Conservation (phyloP, 1,140 invertebrate genomes). For the Telenomus remus region DNA sequence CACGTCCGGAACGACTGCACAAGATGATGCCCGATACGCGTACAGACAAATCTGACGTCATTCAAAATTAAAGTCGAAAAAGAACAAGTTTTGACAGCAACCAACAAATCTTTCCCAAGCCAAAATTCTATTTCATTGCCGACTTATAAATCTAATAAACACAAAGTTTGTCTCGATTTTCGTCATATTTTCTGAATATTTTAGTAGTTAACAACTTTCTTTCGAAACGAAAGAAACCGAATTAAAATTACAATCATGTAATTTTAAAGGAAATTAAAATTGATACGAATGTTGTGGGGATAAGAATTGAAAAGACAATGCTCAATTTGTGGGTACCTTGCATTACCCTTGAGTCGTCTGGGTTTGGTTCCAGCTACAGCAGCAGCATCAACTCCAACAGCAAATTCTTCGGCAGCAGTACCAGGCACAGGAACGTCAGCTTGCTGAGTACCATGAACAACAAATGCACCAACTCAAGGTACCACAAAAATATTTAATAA, state of each 20-base stretch:
- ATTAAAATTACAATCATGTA: too few species aligned
- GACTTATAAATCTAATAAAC: too few species aligned
- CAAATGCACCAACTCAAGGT: constrained; percentile 92
- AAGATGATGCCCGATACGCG: constrained; percentile 20
- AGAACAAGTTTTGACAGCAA: too few species aligned
- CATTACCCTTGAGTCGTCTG: constrained; percentile 73
- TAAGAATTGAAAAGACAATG: constrained; percentile 1
- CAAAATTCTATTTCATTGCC: too few species aligned
- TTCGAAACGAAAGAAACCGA: too few species aligned
- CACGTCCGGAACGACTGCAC: constrained; percentile 34
- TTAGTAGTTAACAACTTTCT: too few species aligned
- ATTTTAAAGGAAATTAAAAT: too few species aligned
- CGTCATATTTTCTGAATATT: too few species aligned
- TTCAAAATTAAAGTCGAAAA: constrained; percentile 28
- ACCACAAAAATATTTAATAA: too few species aligned
- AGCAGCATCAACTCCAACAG: constrained; percentile 92
- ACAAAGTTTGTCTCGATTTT: too few species aligned
- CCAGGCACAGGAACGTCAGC: constrained; percentile 90
- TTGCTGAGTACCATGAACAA: constrained; percentile 91
- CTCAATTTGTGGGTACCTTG: constrained; percentile 25
- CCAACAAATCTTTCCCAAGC: too few species aligned
- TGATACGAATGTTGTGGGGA: neutral
- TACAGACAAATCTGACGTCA: constrained; percentile 17
- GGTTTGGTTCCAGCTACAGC: constrained; percentile 85
- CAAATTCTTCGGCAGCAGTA: constrained; percentile 91